These are phyloP conservation scores for Macropodus opercularis DNA, from an alignment of 2,797 vertebrate species.

Conservation along the genomic window DNA sequence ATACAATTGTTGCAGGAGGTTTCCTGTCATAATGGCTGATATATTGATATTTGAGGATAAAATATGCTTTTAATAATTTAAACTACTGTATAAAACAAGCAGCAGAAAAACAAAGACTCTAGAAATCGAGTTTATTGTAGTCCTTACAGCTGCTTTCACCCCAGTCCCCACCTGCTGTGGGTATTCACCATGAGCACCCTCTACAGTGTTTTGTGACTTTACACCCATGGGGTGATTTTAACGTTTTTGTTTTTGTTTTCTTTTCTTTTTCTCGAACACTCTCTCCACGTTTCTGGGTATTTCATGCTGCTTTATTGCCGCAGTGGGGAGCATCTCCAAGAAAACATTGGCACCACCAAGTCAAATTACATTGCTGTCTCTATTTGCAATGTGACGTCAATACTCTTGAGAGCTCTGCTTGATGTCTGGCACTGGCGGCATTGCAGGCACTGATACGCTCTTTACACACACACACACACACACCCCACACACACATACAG, in stretches of 20 bases:
- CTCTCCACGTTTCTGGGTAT: conserved; percentile 21
- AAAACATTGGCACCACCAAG: conserved; percentile 26
- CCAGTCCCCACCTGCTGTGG: conserved; percentile 2
- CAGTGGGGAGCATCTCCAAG: conserved; percentile 29
- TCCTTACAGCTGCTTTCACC: conserved; percentile 9
- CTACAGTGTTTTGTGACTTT: conserved; percentile 18
- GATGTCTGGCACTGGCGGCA: background rate
- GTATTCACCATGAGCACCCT: background rate
- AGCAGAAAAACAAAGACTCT: too few relatives aligned
- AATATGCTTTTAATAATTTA: too few relatives aligned
- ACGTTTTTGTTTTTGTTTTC: too few relatives aligned
- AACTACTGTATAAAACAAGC: too few relatives aligned
- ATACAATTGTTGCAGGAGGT: too few relatives aligned
- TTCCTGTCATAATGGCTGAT: too few relatives aligned
- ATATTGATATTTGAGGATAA: too few relatives aligned
- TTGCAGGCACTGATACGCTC: conserved; percentile 10
- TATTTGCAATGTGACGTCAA: conserved; percentile 15
- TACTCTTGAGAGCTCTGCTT: conserved; percentile 8
- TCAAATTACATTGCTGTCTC: conserved; percentile 19
- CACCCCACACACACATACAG: background rate
- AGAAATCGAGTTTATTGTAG: too few relatives aligned
- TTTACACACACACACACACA: background rate
- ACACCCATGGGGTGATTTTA: conserved; percentile 10
- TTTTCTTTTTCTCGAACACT: conserved; percentile 16
- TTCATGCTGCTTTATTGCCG: conserved; percentile 44